phyloP scores from a whole-genome alignment of 2,113 vertebrate genomes.

The Clinocottus analis region DNA sequence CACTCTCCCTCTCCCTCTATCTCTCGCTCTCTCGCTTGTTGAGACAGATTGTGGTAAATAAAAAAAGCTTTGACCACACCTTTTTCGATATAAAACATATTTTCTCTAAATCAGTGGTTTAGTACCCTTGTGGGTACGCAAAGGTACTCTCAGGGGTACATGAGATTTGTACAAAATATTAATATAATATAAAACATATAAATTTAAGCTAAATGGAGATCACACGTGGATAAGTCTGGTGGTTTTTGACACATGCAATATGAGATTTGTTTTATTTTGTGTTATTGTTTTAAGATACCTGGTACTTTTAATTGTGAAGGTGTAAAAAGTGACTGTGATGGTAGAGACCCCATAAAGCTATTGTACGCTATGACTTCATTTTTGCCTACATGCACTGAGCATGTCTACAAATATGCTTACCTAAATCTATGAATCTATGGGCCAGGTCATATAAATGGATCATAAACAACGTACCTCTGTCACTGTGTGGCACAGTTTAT shows the following conservation, averaged over 20 bases:
- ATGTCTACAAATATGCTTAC: too few species aligned
- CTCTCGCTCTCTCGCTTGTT: too few species aligned
- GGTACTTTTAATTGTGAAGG: background rate
- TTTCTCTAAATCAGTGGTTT: too few species aligned
- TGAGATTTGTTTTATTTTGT: background rate
- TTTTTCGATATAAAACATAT: too few species aligned
- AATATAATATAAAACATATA: too few species aligned
- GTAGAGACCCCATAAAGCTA: background rate
- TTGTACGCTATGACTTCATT: background rate
- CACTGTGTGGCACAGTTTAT: background rate
- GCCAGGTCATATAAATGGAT: background rate
- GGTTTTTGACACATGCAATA: background rate
- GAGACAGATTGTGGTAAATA: too few species aligned
- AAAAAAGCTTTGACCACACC: too few species aligned
- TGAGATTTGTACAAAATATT: too few species aligned
- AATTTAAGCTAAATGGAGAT: background rate
- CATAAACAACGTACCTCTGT: background rate
- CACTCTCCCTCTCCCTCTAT: too few species aligned
- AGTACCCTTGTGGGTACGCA: too few species aligned
- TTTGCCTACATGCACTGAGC: background rate
- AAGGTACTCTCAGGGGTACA: too few species aligned
- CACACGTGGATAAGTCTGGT: background rate
- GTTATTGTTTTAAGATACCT: background rate
- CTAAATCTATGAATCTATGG: background rate
- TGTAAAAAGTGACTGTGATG: background rate